Percentiles rank a stretch among this genome's conserved stretches.
Conservation (phyloP, 2,113 vertebrate species). For the Erpornis zantholeuca region DNA sequence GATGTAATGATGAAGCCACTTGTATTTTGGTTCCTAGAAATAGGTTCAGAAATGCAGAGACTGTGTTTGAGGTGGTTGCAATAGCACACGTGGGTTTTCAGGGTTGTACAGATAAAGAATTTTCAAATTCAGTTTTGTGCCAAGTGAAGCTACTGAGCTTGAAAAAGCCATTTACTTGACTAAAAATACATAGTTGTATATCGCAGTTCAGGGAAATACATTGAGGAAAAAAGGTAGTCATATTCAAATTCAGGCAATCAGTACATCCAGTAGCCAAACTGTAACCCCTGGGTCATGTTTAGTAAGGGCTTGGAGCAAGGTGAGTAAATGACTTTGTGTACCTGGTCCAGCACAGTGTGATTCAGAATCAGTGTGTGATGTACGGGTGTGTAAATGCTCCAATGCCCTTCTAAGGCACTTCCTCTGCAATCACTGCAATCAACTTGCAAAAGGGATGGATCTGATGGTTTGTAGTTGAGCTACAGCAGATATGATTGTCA, state of each 20-base stretch:
- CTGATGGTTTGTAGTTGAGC: background rate
- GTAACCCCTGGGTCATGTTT: slow-evolving; percentile 12
- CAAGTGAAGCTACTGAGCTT: background rate
- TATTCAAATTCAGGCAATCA: background rate
- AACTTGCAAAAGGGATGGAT: background rate
- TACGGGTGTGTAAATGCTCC: background rate
- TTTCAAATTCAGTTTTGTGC: background rate
- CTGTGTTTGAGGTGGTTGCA: background rate
- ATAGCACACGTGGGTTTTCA: background rate
- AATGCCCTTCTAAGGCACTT: background rate
- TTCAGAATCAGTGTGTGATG: background rate
- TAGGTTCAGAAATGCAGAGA: background rate
- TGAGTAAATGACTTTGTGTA: background rate
- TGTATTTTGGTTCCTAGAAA: background rate
- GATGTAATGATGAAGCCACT: background rate
- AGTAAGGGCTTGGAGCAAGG: slow-evolving; percentile 31
- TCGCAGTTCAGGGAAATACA: background rate
- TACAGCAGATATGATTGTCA: background rate
- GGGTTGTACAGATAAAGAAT: background rate
- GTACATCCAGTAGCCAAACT: background rate
- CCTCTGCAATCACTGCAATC: background rate
- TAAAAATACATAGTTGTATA: background rate
- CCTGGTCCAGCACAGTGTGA: background rate
- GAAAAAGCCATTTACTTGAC: background rate
- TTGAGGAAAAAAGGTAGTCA: background rate